Evolutionary conservation across 2,113 vertebrate genomes (phyloP).

Genomic region (Sorex fumeus): DNA sequence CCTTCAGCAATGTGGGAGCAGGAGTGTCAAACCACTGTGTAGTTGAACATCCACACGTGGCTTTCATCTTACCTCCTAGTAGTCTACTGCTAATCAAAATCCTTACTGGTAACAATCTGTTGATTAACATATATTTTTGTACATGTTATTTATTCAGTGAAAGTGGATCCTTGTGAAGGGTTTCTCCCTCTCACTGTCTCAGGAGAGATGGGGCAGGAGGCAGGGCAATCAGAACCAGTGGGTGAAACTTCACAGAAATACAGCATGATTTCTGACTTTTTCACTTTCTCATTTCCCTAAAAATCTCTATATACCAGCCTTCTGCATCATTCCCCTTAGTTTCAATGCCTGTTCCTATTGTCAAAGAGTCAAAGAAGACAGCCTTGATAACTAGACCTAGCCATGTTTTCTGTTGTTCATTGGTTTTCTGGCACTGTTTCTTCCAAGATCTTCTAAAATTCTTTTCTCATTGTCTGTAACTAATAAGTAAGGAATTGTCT

Average conservation of each 20-base stretch:
- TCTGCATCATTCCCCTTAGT: not conserved
- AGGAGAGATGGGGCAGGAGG: not conserved
- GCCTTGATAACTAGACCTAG: not conserved
- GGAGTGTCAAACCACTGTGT: not conserved
- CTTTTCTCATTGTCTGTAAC: not conserved
- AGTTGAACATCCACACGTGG: not conserved
- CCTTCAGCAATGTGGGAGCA: not conserved
- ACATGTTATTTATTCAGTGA: not conserved
- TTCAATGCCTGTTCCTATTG: not conserved
- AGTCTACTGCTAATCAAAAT: not conserved
- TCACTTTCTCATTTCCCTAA: not conserved
- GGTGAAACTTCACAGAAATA: not conserved
- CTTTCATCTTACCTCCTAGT: not conserved
- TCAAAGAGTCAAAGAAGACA: not conserved
- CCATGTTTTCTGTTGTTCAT: not conserved
- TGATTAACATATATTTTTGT: not conserved
- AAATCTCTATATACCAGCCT: not conserved
- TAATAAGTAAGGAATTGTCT: not conserved
- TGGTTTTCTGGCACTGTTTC: not conserved
- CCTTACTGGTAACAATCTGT: not conserved
- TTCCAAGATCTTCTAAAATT: not conserved
- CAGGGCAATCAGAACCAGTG: not conserved
- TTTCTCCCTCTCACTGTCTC: too few species aligned
- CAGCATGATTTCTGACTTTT: not conserved
- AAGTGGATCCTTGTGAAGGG: too few species aligned